Evolutionary conservation across 2,888 invertebrate species (phyloP), one percentile per base, ranked within the genome.

Genomic region (Plagiodera versicolora): DNA sequence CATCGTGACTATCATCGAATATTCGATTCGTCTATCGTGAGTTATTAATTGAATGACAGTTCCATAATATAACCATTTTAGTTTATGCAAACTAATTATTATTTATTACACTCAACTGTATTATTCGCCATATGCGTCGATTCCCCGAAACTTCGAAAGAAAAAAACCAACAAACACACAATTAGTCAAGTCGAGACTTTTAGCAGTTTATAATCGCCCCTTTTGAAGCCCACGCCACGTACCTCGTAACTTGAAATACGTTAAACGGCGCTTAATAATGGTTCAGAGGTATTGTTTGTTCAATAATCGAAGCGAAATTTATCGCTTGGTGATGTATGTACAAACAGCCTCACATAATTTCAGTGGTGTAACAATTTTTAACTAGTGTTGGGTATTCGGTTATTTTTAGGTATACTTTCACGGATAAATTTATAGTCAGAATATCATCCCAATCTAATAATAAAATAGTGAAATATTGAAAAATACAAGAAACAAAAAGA

Each of bases 241-340:
- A 47, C 17, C 30, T 49, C 52, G 47, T 56, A 63, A 56, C 56
- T 60, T 56, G 32, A 61, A 58, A 64, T 56, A 64, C 58, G 58
- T 58, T 64, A 56, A 64, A 64, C 47, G 64, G 60, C 56, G 51
- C 55, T 54, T 60, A 63, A 63, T 63, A 64, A 64, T 61, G 64
- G 58, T 53, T 46, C 60, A 47, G 56, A 53, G 32, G 58, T 64
- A 57, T 58, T 58, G 61, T 64, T 61, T 61, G 61, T 61, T 64
- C 58, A 64, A 64, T 64, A 61, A 56, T 48, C 53, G 47, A 53
- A 58, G 53, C 48, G 52, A 44, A 61, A 61, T 64, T 64, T 64
- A 64, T 60, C 52, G 59, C 19, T 59, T 60, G 63, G 58, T 64
- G 61, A 61, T 49, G 61, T 58, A 35, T 32, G 58, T n/a, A n/a